Evolutionary conservation across 2,113 vertebrate species (phyloP).

Genomic region (Dissostichus mawsoni): DNA sequence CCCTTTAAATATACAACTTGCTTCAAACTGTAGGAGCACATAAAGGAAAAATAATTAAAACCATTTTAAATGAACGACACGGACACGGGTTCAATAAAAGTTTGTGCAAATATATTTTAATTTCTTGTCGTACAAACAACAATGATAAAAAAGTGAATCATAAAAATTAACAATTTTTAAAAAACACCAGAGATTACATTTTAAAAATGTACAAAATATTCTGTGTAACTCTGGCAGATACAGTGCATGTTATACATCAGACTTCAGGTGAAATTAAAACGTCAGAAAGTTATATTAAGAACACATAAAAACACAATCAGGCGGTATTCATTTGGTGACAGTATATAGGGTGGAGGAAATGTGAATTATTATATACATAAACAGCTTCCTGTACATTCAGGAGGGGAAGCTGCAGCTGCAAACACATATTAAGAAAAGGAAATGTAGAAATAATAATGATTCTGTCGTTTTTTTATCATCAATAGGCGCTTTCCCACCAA

Average conservation of each 20-base stretch:
- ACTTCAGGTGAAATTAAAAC: conserved; percentile 8
- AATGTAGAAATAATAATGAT: not conserved
- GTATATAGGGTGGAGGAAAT: conserved; percentile 7
- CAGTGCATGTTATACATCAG: conserved; percentile 70
- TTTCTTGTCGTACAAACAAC: conserved; percentile 57
- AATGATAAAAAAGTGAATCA: conserved; percentile 49
- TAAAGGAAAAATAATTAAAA: too few species aligned
- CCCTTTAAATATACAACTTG: too few species aligned
- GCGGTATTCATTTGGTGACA: conserved; percentile 3
- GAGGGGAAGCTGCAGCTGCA: not conserved
- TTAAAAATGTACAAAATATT: conserved; percentile 48
- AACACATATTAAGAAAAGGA: not conserved
- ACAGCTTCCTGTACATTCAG: not conserved
- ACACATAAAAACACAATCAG: conserved; percentile 35
- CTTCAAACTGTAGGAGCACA: too few species aligned
- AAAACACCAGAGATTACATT: conserved; percentile 28
- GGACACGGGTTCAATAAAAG: conserved; percentile 30
- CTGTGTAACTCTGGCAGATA: conserved; percentile 53
- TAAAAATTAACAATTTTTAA: conserved; percentile 6
- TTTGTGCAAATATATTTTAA: conserved; percentile 80
- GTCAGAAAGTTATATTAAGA: conserved; percentile 27
- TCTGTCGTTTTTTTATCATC: not conserved
- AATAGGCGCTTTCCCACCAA: too few species aligned
- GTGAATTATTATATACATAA: conserved; percentile 25
- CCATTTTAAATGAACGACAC: not conserved